Evolutionary conservation across 2,888 invertebrate species (phyloP).

Genomic region (Coronaproctus castanopsis): DNA sequence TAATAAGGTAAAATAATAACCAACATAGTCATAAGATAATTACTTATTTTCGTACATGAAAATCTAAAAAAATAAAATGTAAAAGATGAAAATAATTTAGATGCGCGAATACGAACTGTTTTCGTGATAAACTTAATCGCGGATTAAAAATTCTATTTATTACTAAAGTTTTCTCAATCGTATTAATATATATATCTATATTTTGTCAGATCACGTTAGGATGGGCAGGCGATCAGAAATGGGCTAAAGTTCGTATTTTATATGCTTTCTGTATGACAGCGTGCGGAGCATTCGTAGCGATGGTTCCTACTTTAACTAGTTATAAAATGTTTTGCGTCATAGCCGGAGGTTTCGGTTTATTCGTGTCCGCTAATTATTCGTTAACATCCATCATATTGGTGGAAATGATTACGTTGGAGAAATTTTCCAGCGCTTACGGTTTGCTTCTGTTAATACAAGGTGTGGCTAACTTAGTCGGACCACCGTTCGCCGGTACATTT

Average conservation of each 20-base stretch:
- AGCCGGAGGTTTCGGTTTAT: conserved; percentile 65
- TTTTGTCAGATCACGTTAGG: conserved; percentile 72
- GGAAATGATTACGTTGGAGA: conserved; percentile 68
- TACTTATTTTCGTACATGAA: too few species aligned
- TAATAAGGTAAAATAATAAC: too few species aligned
- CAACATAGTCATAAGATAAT: too few species aligned
- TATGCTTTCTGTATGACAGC: conserved; percentile 61
- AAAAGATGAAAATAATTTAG: too few species aligned
- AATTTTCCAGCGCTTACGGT: conserved; percentile 81
- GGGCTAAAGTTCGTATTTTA: conserved; percentile 53
- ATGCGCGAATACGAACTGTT: too few species aligned
- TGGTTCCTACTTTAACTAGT: conserved; percentile 41
- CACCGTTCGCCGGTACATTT: conserved; percentile 59
- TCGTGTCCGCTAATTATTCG: conserved; percentile 80
- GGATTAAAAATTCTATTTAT: too few species aligned
- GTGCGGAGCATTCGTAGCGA: conserved; percentile 43
- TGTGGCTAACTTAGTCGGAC: conserved; percentile 70
- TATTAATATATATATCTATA: too few species aligned
- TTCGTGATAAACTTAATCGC: too few species aligned
- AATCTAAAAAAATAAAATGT: too few species aligned
- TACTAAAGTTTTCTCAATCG: too few species aligned
- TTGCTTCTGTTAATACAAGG: conserved; percentile 72
- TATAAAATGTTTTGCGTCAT: conserved; percentile 40
- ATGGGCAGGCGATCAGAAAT: conserved; percentile 64
- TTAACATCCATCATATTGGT: conserved; percentile 77